Evolutionary conservation across 2,113 vertebrate genomes (phyloP), one percentile per base, ranked within the genome.

Genomic region (Apistogramma diplotaenia): DNA sequence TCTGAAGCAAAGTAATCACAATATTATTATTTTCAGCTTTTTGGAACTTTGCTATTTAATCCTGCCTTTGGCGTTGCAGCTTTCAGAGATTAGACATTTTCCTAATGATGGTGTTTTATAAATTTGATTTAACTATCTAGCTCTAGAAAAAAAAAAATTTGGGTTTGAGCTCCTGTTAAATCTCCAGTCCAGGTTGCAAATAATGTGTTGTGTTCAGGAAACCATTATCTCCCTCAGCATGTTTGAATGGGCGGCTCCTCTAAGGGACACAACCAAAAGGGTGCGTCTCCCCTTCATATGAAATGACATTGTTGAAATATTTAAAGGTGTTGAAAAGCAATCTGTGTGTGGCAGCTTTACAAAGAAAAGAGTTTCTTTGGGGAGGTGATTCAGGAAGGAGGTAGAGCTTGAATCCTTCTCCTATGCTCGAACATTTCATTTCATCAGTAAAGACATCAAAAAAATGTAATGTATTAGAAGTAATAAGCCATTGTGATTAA

Each of bases 231-330:
- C 61, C 62, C 57, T 77, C 46, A 13, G 12, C 40, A 25, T 54
- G 51, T 67, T 59, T 49, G 70, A 82, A 40, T 29, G 35, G 51
- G 40, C 35, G 60, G 74, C 56, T 79, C 49, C 53, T 79, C 54
- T 53, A 15, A 81, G 61, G 43, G 78, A 33, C 35, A 78, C 58
- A 81, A 76, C 79, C 31, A 76, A 87, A 86, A 71, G 27, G 7
- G 0, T 54, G 82, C 27, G 35, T 80, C 74, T 58, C 16, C 55
- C 31, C 23, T 55, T 35, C 62, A 62, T 53, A 57, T 70, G 62
- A 76, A 89, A 87, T 75, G 56, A 85, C 56, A 82, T 19, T 67
- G 65, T 9, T 91, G 53, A 91, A 90, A 88, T 78, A 91, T 88
- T 86, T 81, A 86, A 54, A 74, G 33, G 31, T 58, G 1, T 21